Evolutionary conservation across 92 coral and sea anemone species (phyloP).

Genomic region (Epizoanthus illoricatus): DNA sequence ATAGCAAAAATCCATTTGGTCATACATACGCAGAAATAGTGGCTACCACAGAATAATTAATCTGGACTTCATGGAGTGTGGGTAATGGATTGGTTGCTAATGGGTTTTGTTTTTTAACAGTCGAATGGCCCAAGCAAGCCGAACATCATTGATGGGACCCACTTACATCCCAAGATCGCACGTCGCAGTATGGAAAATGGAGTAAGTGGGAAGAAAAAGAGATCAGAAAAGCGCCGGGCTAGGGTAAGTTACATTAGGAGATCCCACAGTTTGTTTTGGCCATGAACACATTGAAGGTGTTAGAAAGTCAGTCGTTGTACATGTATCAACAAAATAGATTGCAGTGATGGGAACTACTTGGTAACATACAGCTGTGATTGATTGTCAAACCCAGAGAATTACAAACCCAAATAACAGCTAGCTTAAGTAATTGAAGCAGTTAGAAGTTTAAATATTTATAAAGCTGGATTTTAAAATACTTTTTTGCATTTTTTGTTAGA

Average conservation of each 20-base stretch:
- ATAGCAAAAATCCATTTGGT: not conserved
- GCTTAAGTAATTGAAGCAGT: conserved; percentile 53
- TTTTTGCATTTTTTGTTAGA: conserved; percentile 4
- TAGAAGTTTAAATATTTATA: conserved; percentile 47
- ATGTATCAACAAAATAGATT: not conserved
- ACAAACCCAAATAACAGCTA: conserved; percentile 9
- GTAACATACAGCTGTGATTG: conserved; percentile 7
- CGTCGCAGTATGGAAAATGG: conserved; percentile 81
- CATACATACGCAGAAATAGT: not conserved
- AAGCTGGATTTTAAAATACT: conserved; percentile 7
- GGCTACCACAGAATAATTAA: not conserved
- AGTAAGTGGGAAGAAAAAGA: conserved; percentile 70
- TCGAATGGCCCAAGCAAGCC: conserved; percentile 77
- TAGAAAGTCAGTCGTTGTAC: not conserved
- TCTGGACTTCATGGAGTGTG: not conserved
- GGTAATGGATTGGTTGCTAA: conserved; percentile 3
- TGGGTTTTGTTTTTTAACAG: conserved; percentile 39
- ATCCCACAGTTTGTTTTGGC: not conserved
- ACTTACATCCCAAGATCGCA: conserved; percentile 67
- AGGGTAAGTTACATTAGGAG: conserved; percentile 54
- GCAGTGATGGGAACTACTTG: conserved; percentile 14
- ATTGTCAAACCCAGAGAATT: conserved; percentile 13
- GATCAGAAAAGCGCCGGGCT: conserved; percentile 76
- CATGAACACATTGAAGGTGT: not conserved
- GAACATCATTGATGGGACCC: conserved; percentile 60